Percentiles rank a stretch among this genome's conserved stretches.
Evolutionary conservation across 2,113 vertebrate species (phyloP).

Genomic region (Heteronetta atricapilla): DNA sequence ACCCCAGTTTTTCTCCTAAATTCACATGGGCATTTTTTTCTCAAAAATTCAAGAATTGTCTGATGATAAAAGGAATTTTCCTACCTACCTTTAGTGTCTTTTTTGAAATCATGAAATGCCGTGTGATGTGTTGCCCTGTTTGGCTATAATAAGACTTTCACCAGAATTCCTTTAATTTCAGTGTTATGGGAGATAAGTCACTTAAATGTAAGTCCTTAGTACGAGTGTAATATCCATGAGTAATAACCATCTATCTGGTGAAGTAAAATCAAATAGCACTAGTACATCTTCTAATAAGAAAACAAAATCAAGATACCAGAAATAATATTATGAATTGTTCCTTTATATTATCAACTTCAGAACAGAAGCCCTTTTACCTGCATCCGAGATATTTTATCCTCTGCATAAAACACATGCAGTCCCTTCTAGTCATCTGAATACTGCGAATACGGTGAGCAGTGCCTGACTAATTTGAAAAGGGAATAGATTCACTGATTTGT

Average conservation of each 20-base stretch:
- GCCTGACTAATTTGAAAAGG: background rate
- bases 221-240: background rate
- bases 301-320: background rate
- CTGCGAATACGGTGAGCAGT: background rate
- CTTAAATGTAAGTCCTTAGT: background rate
- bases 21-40: background rate
- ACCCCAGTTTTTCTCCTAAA: background rate
- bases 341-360: background rate
- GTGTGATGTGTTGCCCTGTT: background rate
- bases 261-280: background rate
- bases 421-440: background rate
- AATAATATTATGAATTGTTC: background rate
- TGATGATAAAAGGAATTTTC: background rate
- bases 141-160: background rate
- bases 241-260: background rate
- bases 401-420: background rate
- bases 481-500: background rate
- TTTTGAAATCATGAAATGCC: background rate
- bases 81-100: background rate
- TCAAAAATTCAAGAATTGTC: background rate
- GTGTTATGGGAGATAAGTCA: background rate
- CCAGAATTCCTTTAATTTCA: background rate
- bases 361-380: background rate
- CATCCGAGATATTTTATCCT: background rate
- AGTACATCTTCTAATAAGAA: background rate